Conservation (phyloP, 30 jellyfish, hydroid and myxozoan species). For the Rhopilema esculentum region DNA sequence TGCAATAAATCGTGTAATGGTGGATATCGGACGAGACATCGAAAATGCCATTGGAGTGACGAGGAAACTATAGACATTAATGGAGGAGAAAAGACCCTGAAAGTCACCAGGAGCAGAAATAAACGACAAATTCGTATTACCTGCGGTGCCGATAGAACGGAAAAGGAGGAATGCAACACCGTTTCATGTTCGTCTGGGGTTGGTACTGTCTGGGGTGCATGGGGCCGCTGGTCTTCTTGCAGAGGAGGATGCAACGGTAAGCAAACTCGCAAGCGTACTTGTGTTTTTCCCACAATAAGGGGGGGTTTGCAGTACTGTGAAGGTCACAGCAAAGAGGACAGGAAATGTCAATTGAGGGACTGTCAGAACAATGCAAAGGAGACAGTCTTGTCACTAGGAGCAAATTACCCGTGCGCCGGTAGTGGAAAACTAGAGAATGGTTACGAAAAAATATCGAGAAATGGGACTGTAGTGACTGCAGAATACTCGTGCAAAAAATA, state of each 20-base stretch:
- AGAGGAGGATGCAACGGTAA: conserved; percentile 80
- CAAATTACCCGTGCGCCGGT: conserved; percentile 66
- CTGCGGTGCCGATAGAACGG: conserved; percentile 77
- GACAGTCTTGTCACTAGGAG: conserved; percentile 25
- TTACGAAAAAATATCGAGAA: conserved; percentile 51
- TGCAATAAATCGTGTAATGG: conserved; percentile 88
- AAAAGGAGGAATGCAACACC: conserved; percentile 71
- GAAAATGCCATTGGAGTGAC: conserved; percentile 82
- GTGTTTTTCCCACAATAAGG: conserved; percentile 67
- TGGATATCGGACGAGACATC: conserved; percentile 84
- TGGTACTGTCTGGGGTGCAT: conserved; percentile 86
- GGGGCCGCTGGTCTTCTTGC: conserved; percentile 93
- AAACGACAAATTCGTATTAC: conserved; percentile 49
- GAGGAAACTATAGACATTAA: conserved; percentile 13
- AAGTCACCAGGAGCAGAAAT: conserved; percentile 59
- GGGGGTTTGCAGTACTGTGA: conserved; percentile 76
- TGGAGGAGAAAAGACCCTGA: conserved; percentile 28
- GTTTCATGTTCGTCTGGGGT: conserved; percentile 60
- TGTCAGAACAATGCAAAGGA: conserved; percentile 73
- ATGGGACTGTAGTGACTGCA: conserved; percentile 70
- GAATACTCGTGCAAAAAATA: conserved; percentile 76
- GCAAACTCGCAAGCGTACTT: conserved; percentile 75
- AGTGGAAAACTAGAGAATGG: conserved; percentile 88
- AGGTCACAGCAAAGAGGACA: conserved; percentile 75
- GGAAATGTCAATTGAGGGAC: conserved; percentile 46